Conservation (phyloP, 2,113 vertebrate genomes). For the Xenopus laevis region DNA sequence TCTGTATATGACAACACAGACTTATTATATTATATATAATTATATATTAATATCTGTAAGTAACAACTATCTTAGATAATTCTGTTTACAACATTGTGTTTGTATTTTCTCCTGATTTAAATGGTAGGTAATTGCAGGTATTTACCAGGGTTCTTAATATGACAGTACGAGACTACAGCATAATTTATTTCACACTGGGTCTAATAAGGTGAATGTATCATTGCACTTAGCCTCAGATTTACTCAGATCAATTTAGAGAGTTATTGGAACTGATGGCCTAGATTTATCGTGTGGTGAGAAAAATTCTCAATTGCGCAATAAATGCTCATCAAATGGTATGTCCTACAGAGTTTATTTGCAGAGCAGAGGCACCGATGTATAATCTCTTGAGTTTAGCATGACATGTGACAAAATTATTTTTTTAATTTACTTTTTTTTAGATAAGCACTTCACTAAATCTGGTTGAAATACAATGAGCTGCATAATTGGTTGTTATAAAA, state of each 20-base stretch:
- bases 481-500: too few relatives aligned
- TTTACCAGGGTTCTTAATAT: conserved; percentile 10
- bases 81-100: too few relatives aligned
- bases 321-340: not conserved
- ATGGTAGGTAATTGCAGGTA: too few relatives aligned
- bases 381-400: not conserved
- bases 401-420: not conserved
- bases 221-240: not conserved
- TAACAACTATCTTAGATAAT: too few relatives aligned
- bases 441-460: too few relatives aligned
- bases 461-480: too few relatives aligned
- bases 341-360: not conserved
- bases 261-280: not conserved
- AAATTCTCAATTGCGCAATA: not conserved
- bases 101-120: too few relatives aligned
- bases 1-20: too few relatives aligned
- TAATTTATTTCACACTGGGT: conserved; percentile 15
- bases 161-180: conserved; percentile 15
- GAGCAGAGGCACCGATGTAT: not conserved
- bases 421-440: too few relatives aligned
- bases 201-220: conserved; percentile 25
- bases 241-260: not conserved
- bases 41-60: too few relatives aligned
- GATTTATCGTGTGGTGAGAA: not conserved
- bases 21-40: too few relatives aligned